Evolutionary conservation across 1,140 invertebrate genomes (phyloP).

Genomic region (Drosophila nebulosa): DNA sequence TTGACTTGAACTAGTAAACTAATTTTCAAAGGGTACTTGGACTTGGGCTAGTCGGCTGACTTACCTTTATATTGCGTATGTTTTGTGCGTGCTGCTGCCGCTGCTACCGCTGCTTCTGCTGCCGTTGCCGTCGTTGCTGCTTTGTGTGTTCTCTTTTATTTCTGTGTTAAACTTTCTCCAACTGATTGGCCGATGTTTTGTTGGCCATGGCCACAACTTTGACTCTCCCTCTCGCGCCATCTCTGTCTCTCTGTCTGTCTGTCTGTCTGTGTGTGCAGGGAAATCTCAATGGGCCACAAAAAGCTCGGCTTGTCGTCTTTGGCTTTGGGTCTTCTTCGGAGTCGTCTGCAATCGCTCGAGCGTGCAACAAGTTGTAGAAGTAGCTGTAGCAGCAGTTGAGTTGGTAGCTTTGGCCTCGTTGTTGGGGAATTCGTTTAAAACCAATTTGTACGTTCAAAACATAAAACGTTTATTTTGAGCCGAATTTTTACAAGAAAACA

Average conservation of each 20-base stretch:
- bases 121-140: too few species aligned
- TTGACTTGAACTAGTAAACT: neutral
- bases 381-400: neutral
- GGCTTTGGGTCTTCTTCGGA: slow-evolving; percentile 13
- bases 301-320: slow-evolving; percentile 7
- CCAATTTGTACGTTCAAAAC: slow-evolving; percentile 44
- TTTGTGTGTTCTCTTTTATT: slow-evolving; percentile 54
- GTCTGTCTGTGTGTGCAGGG: slow-evolving; percentile 14
- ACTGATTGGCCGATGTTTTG: slow-evolving; percentile 38
- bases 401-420: slow-evolving; percentile 32
- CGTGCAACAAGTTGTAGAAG: slow-evolving; percentile 66
- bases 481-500: slow-evolving; percentile 61
- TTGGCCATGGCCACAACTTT: slow-evolving; percentile 17
- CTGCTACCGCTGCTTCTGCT: neutral
- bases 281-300: slow-evolving; percentile 43
- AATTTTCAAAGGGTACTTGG: neutral
- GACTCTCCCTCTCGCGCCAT: slow-evolving; percentile 11
- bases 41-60: slow-evolving; percentile 36
- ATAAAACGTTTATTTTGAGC: slow-evolving; percentile 50
- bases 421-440: neutral
- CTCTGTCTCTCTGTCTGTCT: slow-evolving; percentile 2
- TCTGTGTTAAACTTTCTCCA: slow-evolving; percentile 66
- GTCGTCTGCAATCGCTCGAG: slow-evolving; percentile 63
- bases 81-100: neutral
- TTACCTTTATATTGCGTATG: slow-evolving; percentile 38